Base-by-base conservation (phyloP, 2,797 vertebrate genomes). In the Aselliscus stoliczkanus region DNA sequence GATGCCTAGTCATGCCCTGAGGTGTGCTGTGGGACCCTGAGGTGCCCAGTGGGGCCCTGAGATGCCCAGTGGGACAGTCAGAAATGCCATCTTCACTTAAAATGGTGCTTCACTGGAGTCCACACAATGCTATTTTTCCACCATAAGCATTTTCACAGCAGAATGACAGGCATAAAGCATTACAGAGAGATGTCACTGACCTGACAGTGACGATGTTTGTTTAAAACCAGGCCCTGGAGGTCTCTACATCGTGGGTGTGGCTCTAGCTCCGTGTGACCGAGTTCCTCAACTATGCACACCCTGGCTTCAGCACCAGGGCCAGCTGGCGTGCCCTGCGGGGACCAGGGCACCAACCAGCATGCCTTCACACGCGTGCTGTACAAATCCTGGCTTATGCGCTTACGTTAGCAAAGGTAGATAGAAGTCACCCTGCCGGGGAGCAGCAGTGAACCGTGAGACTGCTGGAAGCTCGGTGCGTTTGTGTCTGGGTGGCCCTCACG, bases 21-120 rank as follows among this genome's bases (percentile, higher is more conserved):
- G 47, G 14, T 50, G 47, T 13, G 12, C 60, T 1, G n/a, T 0
- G 29, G 31, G 27, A 65, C 12, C 13, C 47, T 4, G 47, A 50
- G 47, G 14, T 50, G 47, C 47, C 47, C 60, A 2, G 39, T 0
- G 29, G n/a, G 31, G 70, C 79, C 56, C 37, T 0, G 39, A 9
- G 14, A 4, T 0, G 0, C 3, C 1, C 4, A 50, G 47, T 0
- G 4, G 69, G 23, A 14, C 21, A 0, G 3, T 6, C 0, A 1
- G 89, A 79, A 27, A 17, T 0, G 7, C 44, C 65, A 8, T 67
- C 7, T 37, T 21, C 21, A 7, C 60, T 17, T 21, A 58, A 29
- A 34, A 23, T 0, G 27, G 39, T 11, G 52, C 42, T 5, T 9
- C 2, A 2, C 1, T 7, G 11, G 62, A 17, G 21, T 6, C 18